These are phyloP conservation scores for Megaptera novaeangliae DNA, from an alignment of 2,113 vertebrate genomes.

Conservation along the genomic window DNA sequence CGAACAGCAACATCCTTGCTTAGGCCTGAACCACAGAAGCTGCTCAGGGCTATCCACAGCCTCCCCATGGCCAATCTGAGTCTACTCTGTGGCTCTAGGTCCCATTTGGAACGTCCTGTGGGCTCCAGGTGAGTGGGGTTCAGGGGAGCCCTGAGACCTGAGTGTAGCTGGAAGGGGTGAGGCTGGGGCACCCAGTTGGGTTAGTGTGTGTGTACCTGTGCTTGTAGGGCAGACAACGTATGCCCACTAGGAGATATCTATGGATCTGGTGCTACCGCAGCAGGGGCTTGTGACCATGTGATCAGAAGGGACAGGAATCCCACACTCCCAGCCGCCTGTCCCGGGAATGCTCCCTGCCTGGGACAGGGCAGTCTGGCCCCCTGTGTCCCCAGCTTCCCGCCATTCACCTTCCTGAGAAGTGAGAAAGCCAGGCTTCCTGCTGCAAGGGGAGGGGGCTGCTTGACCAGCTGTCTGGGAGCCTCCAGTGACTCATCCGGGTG, in stretches of 20 bases:
- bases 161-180: not conserved
- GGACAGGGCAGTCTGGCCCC: not conserved
- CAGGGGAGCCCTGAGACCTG: not conserved
- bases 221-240: not conserved
- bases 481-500: slow-evolving; percentile 3
- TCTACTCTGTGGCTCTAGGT: not conserved
- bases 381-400: not conserved
- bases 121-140: slow-evolving; percentile 48
- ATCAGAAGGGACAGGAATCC: not conserved
- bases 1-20: not conserved
- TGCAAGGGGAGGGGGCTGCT: not conserved
- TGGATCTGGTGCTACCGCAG: fast-evolving
- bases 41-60: not conserved
- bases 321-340: not conserved
- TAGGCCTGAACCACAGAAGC: not conserved
- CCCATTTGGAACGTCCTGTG: not conserved
- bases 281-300: not conserved
- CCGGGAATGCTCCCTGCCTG: not conserved
- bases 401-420: slow-evolving; percentile 9
- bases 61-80: slow-evolving; percentile 44
- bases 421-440: slow-evolving; percentile 23
- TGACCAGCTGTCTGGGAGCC: not conserved
- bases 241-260: not conserved
- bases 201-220: not conserved
- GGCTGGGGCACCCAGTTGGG: not conserved